Percentiles rank a stretch among this genome's conserved stretches.
phyloP scores from a whole-genome alignment of 2,797 vertebrate species.

The Lindbergichthys nudifrons region DNA sequence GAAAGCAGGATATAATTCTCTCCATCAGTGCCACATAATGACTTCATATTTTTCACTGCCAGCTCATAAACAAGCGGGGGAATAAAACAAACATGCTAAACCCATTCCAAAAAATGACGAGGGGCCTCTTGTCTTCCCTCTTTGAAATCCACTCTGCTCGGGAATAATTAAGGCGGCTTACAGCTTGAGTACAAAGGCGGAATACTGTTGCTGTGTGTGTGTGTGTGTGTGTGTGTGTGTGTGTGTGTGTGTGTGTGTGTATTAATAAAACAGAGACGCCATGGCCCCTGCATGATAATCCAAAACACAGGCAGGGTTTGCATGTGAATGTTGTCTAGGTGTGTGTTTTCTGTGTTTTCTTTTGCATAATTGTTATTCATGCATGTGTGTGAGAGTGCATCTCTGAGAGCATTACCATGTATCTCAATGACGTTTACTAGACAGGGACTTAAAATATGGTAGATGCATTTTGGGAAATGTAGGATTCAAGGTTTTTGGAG shows the following conservation, averaged over 20 bases:
- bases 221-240: slow-evolving; percentile 23
- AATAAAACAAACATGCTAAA: slow-evolving; percentile 68
- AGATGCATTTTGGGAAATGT: too few relatives aligned
- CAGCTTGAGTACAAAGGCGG: slow-evolving; percentile 52
- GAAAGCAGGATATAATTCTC: slow-evolving; percentile 42
- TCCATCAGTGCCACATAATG: slow-evolving; percentile 59
- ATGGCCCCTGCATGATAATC: slow-evolving; percentile 58
- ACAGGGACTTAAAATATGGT: too few relatives aligned
- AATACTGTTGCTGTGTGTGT: slow-evolving; percentile 44
- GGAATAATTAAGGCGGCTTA: slow-evolving; percentile 74
- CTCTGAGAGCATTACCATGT: slow-evolving; percentile 74
- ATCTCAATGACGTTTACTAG: slow-evolving; percentile 68
- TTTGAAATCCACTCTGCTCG: slow-evolving; percentile 68
- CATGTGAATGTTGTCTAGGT: slow-evolving; percentile 62
- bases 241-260: slow-evolving; percentile 9
- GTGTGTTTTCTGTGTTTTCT: slow-evolving; percentile 28
- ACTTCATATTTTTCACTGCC: slow-evolving; percentile 57
- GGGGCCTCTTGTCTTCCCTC: slow-evolving; percentile 64
- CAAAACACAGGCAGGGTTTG: slow-evolving; percentile 52
- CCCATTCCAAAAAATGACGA: slow-evolving; percentile 48
- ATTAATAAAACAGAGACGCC: slow-evolving; percentile 22
- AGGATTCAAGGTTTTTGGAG: too few relatives aligned
- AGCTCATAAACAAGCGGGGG: slow-evolving; percentile 51
- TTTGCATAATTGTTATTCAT: slow-evolving; percentile 41
- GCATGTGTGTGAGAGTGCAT: slow-evolving; percentile 40